Conservation (phyloP, 2,797 vertebrate species). For the Anableps anableps region DNA sequence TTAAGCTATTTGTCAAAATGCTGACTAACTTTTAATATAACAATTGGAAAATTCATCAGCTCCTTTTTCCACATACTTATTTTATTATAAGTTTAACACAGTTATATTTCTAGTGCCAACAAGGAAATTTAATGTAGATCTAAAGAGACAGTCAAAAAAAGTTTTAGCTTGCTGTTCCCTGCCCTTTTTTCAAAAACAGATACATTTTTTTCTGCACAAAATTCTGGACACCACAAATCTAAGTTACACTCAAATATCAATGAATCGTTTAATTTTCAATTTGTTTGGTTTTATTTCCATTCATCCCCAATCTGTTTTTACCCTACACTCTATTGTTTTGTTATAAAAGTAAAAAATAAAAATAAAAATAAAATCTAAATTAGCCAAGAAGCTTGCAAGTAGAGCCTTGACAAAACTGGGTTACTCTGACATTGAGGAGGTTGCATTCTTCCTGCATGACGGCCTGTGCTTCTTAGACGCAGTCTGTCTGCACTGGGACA, state of each 20-base stretch:
- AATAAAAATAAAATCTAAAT: constrained; percentile 2
- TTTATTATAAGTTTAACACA: no score
- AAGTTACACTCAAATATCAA: not conserved
- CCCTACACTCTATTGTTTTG: not conserved
- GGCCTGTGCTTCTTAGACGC: constrained; percentile 45
- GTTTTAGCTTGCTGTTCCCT: no score
- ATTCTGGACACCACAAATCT: no score
- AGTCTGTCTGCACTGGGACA: constrained; percentile 68
- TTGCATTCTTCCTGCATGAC: constrained; percentile 77
- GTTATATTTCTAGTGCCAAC: no score
- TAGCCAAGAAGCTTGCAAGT: constrained; percentile 31
- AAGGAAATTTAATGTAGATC: no score
- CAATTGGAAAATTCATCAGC: no score
- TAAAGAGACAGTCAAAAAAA: no score
- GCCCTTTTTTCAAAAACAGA: no score
- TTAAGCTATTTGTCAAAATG: no score
- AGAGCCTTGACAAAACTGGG: constrained; percentile 31
- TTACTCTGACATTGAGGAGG: constrained; percentile 54
- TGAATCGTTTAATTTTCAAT: not conserved
- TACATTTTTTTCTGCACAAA: no score
- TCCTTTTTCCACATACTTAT: no score
- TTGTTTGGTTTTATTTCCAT: not conserved
- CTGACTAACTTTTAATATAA: no score
- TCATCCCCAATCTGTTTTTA: constrained; percentile 4
- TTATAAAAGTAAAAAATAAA: not conserved